phyloP scores from a whole-genome alignment of 2,113 vertebrate genomes.

The Cheirogaleus medius region DNA sequence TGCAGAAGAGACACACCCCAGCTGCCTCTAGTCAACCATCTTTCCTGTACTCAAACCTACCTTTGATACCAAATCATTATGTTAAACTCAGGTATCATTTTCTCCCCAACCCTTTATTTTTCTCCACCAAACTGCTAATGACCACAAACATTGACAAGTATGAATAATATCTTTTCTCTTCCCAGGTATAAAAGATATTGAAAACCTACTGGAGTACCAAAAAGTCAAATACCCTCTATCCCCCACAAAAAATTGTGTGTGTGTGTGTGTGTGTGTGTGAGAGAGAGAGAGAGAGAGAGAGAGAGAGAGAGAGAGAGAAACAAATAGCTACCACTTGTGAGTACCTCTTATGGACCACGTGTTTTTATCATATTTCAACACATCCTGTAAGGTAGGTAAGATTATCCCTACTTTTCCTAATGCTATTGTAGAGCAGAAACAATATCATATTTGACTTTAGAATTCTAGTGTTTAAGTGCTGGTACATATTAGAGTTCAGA shows the following conservation, averaged over 20 bases:
- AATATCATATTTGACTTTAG: neutral
- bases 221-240: neutral
- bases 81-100: neutral
- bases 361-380: neutral
- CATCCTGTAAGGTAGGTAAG: neutral
- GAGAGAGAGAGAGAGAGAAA: too few relatives aligned
- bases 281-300: accelerated
- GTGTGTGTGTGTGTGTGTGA: too few relatives aligned
- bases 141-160: neutral
- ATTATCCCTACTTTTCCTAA: neutral
- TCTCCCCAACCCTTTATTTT: neutral
- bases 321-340: neutral
- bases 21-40: too few relatives aligned
- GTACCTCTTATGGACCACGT: neutral
- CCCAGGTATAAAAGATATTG: neutral
- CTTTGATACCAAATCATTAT: neutral
- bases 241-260: neutral
- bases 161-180: neutral
- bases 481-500: neutral
- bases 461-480: neutral
- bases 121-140: neutral
- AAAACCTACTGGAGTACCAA: neutral
- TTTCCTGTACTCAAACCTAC: too few relatives aligned
- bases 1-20: too few relatives aligned
- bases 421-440: neutral